Evolutionary conservation across 2,113 vertebrate genomes (phyloP).

Genomic region (Xiphorhynchus elegans): DNA sequence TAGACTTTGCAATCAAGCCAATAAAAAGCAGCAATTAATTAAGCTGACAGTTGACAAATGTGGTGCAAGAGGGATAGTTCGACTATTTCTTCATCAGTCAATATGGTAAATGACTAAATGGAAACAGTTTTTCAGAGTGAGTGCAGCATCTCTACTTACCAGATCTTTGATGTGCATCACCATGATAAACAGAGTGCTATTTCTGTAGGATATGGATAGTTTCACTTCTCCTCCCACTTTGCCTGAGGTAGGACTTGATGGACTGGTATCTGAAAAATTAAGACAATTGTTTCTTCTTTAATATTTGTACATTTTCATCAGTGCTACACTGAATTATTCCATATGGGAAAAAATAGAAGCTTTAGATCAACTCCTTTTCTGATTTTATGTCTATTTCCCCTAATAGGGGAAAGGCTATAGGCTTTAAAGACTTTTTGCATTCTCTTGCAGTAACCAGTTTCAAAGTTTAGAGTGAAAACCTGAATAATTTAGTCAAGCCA

Average conservation of each 20-base stretch:
- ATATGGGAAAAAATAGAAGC: neutral
- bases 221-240: constrained; percentile 96
- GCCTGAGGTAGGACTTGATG: constrained; percentile 86
- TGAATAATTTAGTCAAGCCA: neutral
- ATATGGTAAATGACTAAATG: neutral
- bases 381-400: neutral
- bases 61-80: neutral
- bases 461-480: neutral
- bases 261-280: constrained; percentile 69
- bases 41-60: neutral
- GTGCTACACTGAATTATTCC: neutral
- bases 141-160: constrained; percentile 70
- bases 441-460: neutral
- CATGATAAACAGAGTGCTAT: constrained; percentile 97
- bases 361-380: neutral
- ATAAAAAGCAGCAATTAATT: neutral
- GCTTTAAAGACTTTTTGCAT: neutral
- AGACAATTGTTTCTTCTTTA: neutral
- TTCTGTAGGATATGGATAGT: constrained; percentile 94
- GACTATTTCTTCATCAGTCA: neutral
- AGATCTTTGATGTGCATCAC: constrained; percentile 99
- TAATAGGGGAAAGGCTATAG: neutral
- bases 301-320: neutral
- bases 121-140: neutral
- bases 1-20: neutral